phyloP scores from a whole-genome alignment of 2,113 vertebrate species.

The Cinclus cinclus region DNA sequence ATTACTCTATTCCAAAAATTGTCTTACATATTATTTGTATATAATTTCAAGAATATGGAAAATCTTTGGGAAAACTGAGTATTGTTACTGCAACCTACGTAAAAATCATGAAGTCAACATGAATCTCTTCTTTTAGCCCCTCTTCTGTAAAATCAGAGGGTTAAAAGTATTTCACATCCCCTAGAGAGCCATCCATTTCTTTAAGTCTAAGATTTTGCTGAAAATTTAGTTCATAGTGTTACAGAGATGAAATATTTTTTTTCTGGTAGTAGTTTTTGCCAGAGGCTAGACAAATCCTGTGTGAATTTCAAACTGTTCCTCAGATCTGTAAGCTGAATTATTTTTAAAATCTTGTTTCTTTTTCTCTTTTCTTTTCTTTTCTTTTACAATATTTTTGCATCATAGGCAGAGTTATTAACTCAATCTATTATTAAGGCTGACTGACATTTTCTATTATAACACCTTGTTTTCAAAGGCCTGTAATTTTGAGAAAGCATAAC shows the following conservation, averaged over 20 bases:
- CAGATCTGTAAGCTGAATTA: not conserved
- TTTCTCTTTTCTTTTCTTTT: not conserved
- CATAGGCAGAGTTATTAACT: not conserved
- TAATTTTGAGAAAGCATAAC: slow-evolving; percentile 20
- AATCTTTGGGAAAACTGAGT: not conserved
- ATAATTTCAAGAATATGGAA: not conserved
- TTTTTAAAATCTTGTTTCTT: not conserved
- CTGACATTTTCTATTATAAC: slow-evolving; percentile 22
- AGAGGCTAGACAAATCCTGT: not conserved
- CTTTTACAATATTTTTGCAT: not conserved
- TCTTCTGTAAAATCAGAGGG: not conserved
- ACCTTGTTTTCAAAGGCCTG: slow-evolving; percentile 1
- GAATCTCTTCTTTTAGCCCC: not conserved
- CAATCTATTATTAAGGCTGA: slow-evolving; percentile 11
- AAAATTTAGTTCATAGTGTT: not conserved
- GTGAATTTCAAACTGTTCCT: slow-evolving; percentile 29
- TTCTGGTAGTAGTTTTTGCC: not conserved
- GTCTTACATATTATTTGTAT: not conserved
- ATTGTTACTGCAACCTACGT: not conserved
- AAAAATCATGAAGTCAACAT: not conserved
- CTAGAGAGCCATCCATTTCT: not conserved
- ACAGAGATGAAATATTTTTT: not conserved
- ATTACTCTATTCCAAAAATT: not conserved
- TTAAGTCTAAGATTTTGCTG: not conserved
- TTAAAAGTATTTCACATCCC: not conserved